phyloP scores from a whole-genome alignment of 2,797 vertebrate species.

The Kryptolebias ocellatus region DNA sequence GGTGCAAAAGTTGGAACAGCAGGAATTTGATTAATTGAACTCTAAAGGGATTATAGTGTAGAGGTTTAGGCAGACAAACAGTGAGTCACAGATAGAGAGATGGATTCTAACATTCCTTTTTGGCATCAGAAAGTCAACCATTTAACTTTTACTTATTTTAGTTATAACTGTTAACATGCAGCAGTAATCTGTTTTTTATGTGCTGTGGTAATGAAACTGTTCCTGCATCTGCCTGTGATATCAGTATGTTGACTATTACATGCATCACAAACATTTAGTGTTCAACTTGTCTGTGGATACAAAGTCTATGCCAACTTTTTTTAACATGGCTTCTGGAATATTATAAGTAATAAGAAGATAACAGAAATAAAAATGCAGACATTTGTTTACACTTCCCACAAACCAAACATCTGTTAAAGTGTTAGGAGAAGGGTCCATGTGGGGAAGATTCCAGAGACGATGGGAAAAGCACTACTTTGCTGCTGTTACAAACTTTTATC shows the following conservation, averaged over 20 bases:
- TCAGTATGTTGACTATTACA: slow-evolving; percentile 33
- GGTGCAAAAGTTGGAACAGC: slow-evolving; percentile 73
- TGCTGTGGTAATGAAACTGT: no score
- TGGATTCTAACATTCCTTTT: slow-evolving; percentile 63
- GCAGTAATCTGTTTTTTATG: background rate
- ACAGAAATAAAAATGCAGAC: slow-evolving; percentile 92
- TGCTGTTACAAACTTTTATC: slow-evolving; percentile 89
- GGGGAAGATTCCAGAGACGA: slow-evolving; percentile 82
- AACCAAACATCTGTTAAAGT: slow-evolving; percentile 98
- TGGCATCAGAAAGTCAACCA: slow-evolving; percentile 51
- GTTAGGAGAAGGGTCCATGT: slow-evolving; percentile 86
- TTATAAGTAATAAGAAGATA: slow-evolving; percentile 92
- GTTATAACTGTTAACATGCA: background rate
- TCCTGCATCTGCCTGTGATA: no score
- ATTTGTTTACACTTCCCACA: slow-evolving; percentile 93
- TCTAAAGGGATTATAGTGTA: slow-evolving; percentile 73
- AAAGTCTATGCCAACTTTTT: slow-evolving; percentile 84
- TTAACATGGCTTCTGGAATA: slow-evolving; percentile 89
- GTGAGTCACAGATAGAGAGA: slow-evolving; percentile 68
- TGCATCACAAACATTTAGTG: slow-evolving; percentile 37
- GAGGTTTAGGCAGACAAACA: slow-evolving; percentile 75
- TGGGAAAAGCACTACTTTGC: slow-evolving; percentile 95
- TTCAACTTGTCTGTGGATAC: slow-evolving; percentile 51
- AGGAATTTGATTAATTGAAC: slow-evolving; percentile 78
- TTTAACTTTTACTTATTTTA: slow-evolving; percentile 5